Base-by-base conservation (phyloP, 1,140 invertebrate genomes). In the Lepeophtheirus salmonis region DNA sequence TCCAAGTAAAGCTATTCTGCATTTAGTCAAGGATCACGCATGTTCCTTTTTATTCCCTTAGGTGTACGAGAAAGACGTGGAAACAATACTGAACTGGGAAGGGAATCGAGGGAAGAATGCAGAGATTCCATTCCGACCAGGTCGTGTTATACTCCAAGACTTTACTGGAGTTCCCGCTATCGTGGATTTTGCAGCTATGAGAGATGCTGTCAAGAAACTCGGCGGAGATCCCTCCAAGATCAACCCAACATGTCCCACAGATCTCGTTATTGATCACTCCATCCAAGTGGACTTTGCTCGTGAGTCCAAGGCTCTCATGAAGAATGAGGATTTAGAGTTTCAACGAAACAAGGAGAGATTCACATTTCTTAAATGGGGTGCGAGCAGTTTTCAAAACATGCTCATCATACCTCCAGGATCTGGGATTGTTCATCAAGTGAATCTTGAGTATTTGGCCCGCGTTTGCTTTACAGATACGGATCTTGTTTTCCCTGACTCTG, bases 351-450 rank as follows among this genome's bases (percentile, higher is more conserved):
- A 84, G 67, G 95, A 98, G 70, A 76, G 95, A 66, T 98, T 97
- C 71, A 80, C 82, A 62, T 97, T 97, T 71, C 72, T 97, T 0
- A 96, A 97, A 79, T 83, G 85, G 69, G 68, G 63, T 64, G 50
- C 56, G 53, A 23, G 17, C 68, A 87, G 90, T 0, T 88, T 98
- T 64, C 75, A 86, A 69, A 97, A 97, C 68, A 92, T 97, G 86
- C 72, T 91, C 65, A 97, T 97, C 63, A 87, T 98, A 10, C 95
- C 95, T 20, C 95, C 95, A 2, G 95, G 94, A 13, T 94, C 86
- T 64, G 94, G 95, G 10, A 98, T 98, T 63, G 88, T 96, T 0
- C 95, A 98, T 75, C 90, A 98, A 78, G 91, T 97, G 0, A 97
- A 97, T 72, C 74, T 97, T 64, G 92, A 97, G 70, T 95, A 94